phyloP scores from a whole-genome alignment of 2,888 invertebrate species.

The Xestia c-nigrum region DNA sequence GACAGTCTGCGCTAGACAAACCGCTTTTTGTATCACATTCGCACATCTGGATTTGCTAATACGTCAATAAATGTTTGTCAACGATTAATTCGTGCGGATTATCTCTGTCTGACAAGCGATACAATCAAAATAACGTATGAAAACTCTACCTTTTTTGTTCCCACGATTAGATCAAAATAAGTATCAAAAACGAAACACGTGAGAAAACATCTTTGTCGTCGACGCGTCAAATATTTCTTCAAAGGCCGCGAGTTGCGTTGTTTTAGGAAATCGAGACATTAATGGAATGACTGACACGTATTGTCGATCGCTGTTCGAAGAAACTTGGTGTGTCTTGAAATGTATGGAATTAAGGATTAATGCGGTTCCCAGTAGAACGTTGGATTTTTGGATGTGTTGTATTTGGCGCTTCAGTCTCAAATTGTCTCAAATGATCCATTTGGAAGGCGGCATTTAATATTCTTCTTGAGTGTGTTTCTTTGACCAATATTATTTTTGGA shows the following conservation, averaged over 20 bases:
- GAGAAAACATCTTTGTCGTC: slow-evolving; percentile 78
- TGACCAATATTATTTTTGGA: neutral
- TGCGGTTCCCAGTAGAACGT: slow-evolving; percentile 72
- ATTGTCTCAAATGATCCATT: neutral
- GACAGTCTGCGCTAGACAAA: slow-evolving; percentile 83
- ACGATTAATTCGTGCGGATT: slow-evolving; percentile 15
- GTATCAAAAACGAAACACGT: slow-evolving; percentile 72
- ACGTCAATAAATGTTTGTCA: slow-evolving; percentile 44
- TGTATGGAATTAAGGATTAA: slow-evolving; percentile 79
- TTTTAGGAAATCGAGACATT: slow-evolving; percentile 87
- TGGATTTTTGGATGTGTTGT: slow-evolving; percentile 45
- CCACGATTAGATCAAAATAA: slow-evolving; percentile 73
- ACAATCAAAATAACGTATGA: slow-evolving; percentile 22
- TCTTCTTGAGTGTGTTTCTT: neutral
- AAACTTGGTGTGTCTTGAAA: slow-evolving; percentile 79
- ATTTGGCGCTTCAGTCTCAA: slow-evolving; percentile 40
- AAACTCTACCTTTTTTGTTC: slow-evolving; percentile 67
- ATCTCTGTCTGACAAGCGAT: slow-evolving; percentile 13
- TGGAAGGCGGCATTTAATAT: neutral
- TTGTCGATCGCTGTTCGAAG: slow-evolving; percentile 82
- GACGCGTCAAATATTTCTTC: slow-evolving; percentile 87
- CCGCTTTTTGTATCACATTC: slow-evolving; percentile 81
- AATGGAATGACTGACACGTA: slow-evolving; percentile 89
- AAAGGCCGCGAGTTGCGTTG: slow-evolving; percentile 79
- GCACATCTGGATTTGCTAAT: slow-evolving; percentile 72